Percentiles rank a stretch among this genome's conserved stretches.
Conservation (phyloP, 2,888 invertebrate genomes). For the Drosophila multiciliata region DNA sequence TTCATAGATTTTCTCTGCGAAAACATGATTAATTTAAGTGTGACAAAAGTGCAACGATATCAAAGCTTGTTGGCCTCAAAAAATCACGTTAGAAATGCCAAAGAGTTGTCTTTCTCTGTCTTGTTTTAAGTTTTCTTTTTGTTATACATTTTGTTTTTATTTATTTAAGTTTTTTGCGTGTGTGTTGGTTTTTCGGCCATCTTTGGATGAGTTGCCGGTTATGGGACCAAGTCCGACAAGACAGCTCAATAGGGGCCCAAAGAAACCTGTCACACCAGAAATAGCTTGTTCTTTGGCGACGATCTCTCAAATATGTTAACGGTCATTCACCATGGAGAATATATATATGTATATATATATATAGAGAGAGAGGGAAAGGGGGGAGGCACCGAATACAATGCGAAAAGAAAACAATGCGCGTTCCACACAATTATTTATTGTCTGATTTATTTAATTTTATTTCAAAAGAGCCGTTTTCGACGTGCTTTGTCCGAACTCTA, state of each 20-base stretch:
- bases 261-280: slow-evolving; percentile 57
- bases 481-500: slow-evolving; percentile 39
- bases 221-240: slow-evolving; percentile 14
- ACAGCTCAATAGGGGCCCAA: slow-evolving; percentile 26
- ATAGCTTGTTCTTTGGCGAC: slow-evolving; percentile 50
- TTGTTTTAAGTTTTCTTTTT: slow-evolving; percentile 13
- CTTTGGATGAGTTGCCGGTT: slow-evolving; percentile 20
- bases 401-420: slow-evolving; percentile 51
- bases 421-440: slow-evolving; percentile 53
- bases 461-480: slow-evolving; percentile 42
- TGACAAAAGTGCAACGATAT: background rate
- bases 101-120: background rate
- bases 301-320: slow-evolving; percentile 65
- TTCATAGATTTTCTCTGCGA: background rate
- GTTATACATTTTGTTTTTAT: slow-evolving; percentile 1
- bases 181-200: slow-evolving; percentile 7
- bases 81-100: background rate
- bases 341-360: background rate
- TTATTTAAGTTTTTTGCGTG: slow-evolving; percentile 4
- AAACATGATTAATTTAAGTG: background rate
- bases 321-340: slow-evolving; percentile 67
- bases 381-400: slow-evolving; percentile 18
- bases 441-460: slow-evolving; percentile 11
- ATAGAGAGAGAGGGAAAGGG: background rate
- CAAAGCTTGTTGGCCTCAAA: background rate